Evolutionary conservation across 2,113 vertebrate species (phyloP).

Genomic region (Noturus placidus): DNA sequence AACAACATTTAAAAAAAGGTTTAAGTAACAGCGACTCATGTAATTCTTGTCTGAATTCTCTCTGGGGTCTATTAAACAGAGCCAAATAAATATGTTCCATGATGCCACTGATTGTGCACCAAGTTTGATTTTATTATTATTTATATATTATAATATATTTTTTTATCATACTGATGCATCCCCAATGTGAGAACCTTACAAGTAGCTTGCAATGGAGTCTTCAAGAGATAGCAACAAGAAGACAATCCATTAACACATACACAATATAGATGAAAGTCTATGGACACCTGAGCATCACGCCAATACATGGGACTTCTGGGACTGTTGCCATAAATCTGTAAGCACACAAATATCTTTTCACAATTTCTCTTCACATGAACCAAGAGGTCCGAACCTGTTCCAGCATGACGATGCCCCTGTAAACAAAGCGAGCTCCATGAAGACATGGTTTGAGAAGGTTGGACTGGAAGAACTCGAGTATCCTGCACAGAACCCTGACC

Average conservation of each 20-base stretch:
- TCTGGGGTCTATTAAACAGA: neutral
- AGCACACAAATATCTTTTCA: neutral
- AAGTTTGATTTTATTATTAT: neutral
- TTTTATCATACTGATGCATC: neutral
- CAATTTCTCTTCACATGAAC: neutral
- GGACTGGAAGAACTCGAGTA: neutral
- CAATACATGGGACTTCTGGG: neutral
- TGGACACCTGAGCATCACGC: neutral
- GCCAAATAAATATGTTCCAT: neutral
- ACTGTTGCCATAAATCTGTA: neutral
- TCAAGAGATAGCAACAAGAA: neutral
- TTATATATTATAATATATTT: too few species aligned
- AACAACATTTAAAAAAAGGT: neutral
- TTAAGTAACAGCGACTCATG: neutral
- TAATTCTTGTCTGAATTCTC: too few species aligned
- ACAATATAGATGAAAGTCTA: neutral
- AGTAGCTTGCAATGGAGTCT: neutral
- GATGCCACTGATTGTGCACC: neutral
- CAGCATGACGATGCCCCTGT: neutral
- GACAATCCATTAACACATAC: neutral
- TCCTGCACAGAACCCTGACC: neutral
- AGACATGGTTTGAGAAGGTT: neutral
- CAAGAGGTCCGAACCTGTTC: neutral
- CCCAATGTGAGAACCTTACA: neutral
- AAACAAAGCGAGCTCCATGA: neutral